Percentiles rank a stretch among this genome's conserved stretches.
These are phyloP conservation scores for Abrostola tripartita DNA, from an alignment of 2,888 invertebrate species.

Conservation along the genomic window DNA sequence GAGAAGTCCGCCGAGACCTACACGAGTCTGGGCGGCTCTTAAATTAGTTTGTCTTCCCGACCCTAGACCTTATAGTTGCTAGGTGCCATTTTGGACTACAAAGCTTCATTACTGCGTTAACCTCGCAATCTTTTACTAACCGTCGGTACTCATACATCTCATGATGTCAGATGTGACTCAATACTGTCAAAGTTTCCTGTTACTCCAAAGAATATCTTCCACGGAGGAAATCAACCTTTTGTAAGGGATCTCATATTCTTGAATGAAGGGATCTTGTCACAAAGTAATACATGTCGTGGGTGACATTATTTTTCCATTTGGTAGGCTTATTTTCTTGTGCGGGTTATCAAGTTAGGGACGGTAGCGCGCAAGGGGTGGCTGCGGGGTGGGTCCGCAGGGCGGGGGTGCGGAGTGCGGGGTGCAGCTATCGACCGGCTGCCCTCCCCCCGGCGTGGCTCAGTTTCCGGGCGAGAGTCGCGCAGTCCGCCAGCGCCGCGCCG, in stretches of 20 bases:
- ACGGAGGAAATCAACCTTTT: conserved; percentile 26
- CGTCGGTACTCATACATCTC: background rate
- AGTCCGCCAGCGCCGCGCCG: conserved; percentile 88
- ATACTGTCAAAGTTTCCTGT: conserved; percentile 6
- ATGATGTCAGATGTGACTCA: conserved; percentile 9
- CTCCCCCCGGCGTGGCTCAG: conserved; percentile 87
- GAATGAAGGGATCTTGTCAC: conserved; percentile 59
- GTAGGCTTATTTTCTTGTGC: conserved; percentile 86
- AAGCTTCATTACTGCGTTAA: conserved; percentile 11
- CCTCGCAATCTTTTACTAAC: background rate
- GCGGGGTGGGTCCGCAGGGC: conserved; percentile 83
- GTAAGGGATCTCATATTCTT: conserved; percentile 48
- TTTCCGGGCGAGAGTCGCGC: conserved; percentile 90
- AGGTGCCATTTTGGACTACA: conserved; percentile 55
- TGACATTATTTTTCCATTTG: conserved; percentile 87
- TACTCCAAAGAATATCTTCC: conserved; percentile 13
- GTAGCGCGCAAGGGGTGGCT: conserved; percentile 76
- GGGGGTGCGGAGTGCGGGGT: conserved; percentile 80
- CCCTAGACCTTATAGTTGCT: conserved; percentile 68
- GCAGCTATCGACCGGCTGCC: conserved; percentile 89
- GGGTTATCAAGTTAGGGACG: conserved; percentile 87
- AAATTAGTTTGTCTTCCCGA: conserved; percentile 79
- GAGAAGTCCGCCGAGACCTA: conserved; percentile 80
- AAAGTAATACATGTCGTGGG: conserved; percentile 75
- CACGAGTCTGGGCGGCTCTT: conserved; percentile 79